phyloP scores from a whole-genome alignment of 2,888 invertebrate genomes.

The Diploptera punctata region DNA sequence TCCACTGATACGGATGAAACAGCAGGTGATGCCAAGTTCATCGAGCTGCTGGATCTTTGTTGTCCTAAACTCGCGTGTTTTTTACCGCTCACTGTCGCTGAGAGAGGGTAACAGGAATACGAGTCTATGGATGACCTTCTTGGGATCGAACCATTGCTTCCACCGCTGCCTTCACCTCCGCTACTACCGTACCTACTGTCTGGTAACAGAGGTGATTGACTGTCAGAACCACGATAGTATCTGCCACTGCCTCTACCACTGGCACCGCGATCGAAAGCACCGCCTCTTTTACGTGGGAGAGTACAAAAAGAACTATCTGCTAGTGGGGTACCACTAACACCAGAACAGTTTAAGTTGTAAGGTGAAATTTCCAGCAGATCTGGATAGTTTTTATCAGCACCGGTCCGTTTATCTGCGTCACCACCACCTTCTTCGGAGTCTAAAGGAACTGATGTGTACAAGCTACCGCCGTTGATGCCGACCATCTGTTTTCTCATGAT shows the following conservation, averaged over 20 bases:
- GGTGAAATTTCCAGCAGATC: constrained; percentile 59
- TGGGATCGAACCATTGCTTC: constrained; percentile 55
- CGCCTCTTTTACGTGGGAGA: constrained; percentile 58
- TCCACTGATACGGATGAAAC: constrained; percentile 35
- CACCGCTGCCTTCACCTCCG: constrained; percentile 67
- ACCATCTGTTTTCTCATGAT: constrained; percentile 50
- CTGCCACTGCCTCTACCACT: constrained; percentile 29
- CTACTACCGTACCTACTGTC: constrained; percentile 77
- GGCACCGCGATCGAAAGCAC: constrained; percentile 19
- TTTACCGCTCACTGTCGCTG: constrained; percentile 44
- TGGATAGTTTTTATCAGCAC: constrained; percentile 60
- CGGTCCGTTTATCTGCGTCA: background rate
- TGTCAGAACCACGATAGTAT: constrained; percentile 59
- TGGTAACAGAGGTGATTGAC: constrained; percentile 74
- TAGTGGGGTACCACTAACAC: constrained; percentile 49
- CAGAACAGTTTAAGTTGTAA: constrained; percentile 51
- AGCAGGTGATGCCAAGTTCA: constrained; percentile 67
- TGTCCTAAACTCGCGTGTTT: constrained; percentile 54
- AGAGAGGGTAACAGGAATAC: constrained; percentile 50
- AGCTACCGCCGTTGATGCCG: constrained; percentile 46
- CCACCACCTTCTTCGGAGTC: constrained; percentile 31
- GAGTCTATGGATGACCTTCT: constrained; percentile 61
- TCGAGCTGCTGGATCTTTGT: constrained; percentile 71
- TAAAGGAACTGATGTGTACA: constrained; percentile 50
- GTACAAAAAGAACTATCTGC: constrained; percentile 66